phyloP scores from a whole-genome alignment of 2,113 vertebrate genomes.

The Pelodiscus sinensis region DNA sequence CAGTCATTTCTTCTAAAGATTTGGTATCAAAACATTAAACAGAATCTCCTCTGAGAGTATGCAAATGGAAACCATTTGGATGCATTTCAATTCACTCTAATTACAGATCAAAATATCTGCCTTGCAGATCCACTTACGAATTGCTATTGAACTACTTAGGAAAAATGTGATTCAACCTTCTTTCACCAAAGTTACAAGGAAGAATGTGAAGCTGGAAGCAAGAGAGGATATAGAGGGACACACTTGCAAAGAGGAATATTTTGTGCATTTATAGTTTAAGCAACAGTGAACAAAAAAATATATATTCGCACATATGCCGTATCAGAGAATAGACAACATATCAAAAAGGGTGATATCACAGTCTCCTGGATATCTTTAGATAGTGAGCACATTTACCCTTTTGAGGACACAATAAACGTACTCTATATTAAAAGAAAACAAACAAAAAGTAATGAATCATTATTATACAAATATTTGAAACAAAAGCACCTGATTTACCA shows the following conservation, averaged over 20 bases:
- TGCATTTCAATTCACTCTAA: fast-evolving
- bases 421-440: not conserved
- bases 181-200: not conserved
- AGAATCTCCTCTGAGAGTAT: not conserved
- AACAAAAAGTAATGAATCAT: not conserved
- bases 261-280: not conserved
- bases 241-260: not conserved
- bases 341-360: not conserved
- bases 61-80: not conserved
- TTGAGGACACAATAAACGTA: not conserved
- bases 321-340: not conserved
- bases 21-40: conserved; percentile 8
- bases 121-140: not conserved
- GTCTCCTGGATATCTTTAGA: not conserved
- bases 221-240: not conserved
- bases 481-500: not conserved
- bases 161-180: not conserved
- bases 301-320: not conserved
- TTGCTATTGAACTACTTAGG: not conserved
- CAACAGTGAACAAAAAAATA: not conserved
- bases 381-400: not conserved
- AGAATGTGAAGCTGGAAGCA: not conserved
- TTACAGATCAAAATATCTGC: not conserved
- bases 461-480: not conserved
- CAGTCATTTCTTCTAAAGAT: not conserved